These are phyloP conservation scores for Drosophila niveifrons DNA, from an alignment of 2,888 invertebrate species.

Conservation along the genomic window DNA sequence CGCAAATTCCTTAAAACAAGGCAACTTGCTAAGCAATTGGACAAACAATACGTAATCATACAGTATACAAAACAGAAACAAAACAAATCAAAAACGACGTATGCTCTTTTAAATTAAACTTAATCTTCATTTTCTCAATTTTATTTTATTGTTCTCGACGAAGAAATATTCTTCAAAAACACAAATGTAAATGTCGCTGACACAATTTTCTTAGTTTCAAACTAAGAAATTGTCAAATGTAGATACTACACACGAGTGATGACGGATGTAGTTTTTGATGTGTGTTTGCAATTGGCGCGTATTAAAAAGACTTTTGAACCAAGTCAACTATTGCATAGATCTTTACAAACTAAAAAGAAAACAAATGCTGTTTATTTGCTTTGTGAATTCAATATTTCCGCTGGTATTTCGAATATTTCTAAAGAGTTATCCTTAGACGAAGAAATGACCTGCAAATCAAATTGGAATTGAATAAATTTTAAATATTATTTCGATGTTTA, in stretches of 20 bases:
- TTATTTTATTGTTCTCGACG: conserved; percentile 33
- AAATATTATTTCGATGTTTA: not conserved
- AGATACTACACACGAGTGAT: conserved; percentile 39
- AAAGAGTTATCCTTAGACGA: conserved; percentile 89
- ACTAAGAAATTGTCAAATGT: conserved; percentile 37
- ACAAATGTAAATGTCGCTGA: conserved; percentile 19
- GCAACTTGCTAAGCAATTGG: not conserved
- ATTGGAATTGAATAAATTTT: not conserved
- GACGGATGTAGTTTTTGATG: conserved; percentile 6
- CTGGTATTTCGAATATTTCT: conserved; percentile 89
- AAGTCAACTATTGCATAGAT: conserved; percentile 25
- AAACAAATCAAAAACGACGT: not conserved
- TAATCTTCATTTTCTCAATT: conserved; percentile 36
- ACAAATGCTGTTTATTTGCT: conserved; percentile 2
- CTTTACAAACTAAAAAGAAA: conserved; percentile 22
- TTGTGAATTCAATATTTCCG: conserved; percentile 37
- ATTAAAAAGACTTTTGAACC: conserved; percentile 20
- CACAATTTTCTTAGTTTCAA: conserved; percentile 29
- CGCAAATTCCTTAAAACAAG: conserved; percentile 65
- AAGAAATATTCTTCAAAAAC: conserved; percentile 53
- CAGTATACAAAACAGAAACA: conserved; percentile 4
- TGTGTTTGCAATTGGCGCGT: conserved; percentile 2
- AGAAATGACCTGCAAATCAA: conserved; percentile 87
- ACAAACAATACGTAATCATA: conserved; percentile 40
- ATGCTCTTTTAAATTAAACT: conserved; percentile 9